These are phyloP conservation scores for Saccostrea cuccullata DNA, from an alignment of 1,140 invertebrate species.

Conservation along the genomic window DNA sequence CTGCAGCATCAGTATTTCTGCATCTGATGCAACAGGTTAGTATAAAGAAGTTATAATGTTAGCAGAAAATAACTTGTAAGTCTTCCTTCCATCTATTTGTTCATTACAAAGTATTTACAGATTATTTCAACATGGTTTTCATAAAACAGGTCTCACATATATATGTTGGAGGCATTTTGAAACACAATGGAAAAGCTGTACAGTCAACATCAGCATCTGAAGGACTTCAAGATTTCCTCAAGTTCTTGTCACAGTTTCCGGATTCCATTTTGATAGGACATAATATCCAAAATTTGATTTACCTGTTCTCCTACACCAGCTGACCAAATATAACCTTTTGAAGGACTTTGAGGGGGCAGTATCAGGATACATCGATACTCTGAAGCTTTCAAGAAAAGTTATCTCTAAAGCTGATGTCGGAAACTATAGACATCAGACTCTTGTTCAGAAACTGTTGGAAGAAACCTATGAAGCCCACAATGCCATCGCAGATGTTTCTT, in stretches of 20 bases:
- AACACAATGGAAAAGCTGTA: neutral
- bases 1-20: neutral
- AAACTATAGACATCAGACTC: conserved; percentile 43
- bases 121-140: neutral
- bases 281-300: conserved; percentile 43
- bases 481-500: conserved; percentile 45
- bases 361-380: conserved; percentile 37
- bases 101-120: neutral
- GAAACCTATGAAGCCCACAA: conserved; percentile 42
- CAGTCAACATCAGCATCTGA: neutral
- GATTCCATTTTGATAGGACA: conserved; percentile 38
- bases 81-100: neutral
- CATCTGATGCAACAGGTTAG: conserved; percentile 26
- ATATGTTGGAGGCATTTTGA: conserved; percentile 8
- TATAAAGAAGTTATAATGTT: conserved; percentile 6
- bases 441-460: conserved; percentile 41
- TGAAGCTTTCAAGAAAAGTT: conserved; percentile 37
- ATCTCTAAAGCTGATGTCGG: conserved; percentile 34
- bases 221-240: conserved; percentile 20
- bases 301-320: conserved; percentile 25
- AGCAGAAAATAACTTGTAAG: neutral
- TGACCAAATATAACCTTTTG: neutral
- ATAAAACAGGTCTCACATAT: conserved; percentile 19
- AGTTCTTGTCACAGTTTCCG: neutral
- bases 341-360: neutral